Evolutionary conservation across 2,888 invertebrate species (phyloP), one percentile per base, ranked within the genome.

Genomic region (Chrysolina americana): DNA sequence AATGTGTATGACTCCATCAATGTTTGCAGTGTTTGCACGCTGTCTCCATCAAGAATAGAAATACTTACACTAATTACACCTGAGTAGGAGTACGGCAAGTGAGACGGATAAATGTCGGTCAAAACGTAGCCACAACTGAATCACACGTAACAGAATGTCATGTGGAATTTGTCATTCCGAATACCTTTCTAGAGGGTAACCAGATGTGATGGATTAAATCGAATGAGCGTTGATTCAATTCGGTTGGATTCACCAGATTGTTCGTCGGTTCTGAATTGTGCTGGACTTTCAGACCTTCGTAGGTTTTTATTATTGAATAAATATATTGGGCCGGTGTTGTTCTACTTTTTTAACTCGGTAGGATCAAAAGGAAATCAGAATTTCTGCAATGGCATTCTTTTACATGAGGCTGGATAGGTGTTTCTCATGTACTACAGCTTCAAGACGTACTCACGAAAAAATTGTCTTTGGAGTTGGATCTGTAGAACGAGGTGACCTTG

Each of bases 121-220:
- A 21, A 21, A 53, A 53, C 53, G 19, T 21, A 4, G 36, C 4
- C 21, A 13, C 53, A 59, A 28, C 59, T 28, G 59, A 59, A 59
- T 59, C 15, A 59, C 28, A 59, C 6, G 59, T 23, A 28, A 59
- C 13, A 23, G 13, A 59, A 59, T 59, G 59, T 59, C 59, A 28
- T n/a, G 28, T 28, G 59, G 59, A 59, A 36, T 59, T 28, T 36
- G 59, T 59, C 28, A 59, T 59, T 36, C 28, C n/a, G n/a, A 59
- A 36, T 59, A 59, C 28, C 59, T 36, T 13, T 21, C 15, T 11
- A 59, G n/a, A 59, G 28, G 8, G 28, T 15, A 59, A 59, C 59
- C 59, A 59, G 28, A 59, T 59, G 59, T 59, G 59, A 23, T 59
- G 36, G 59, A 59, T 11, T 59, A n/a, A 59, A 59, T 59, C n/a